These are phyloP conservation scores for Yponomeuta sedellus DNA, from an alignment of 2,888 invertebrate genomes.

Conservation along the genomic window DNA sequence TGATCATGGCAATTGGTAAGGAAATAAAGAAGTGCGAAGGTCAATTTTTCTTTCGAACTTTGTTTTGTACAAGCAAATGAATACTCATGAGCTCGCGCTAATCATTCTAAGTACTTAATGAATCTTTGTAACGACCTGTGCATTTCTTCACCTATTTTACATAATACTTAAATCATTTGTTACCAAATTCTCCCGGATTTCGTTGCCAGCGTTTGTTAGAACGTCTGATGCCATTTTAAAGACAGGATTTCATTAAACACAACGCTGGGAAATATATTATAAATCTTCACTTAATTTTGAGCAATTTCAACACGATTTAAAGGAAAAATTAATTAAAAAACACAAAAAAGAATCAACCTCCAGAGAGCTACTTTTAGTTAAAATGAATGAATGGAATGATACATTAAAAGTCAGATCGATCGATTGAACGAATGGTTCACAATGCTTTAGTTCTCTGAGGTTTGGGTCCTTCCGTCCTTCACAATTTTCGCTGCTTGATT, in stretches of 20 bases:
- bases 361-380: not conserved
- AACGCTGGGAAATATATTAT: not conserved
- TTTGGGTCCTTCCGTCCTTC: too few relatives aligned
- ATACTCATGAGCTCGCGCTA: not conserved
- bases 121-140: not conserved
- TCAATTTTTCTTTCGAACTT: constrained; percentile 18
- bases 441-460: too few relatives aligned
- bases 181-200: constrained; percentile 69
- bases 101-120: not conserved
- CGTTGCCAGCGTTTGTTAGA: constrained; percentile 40
- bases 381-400: not conserved
- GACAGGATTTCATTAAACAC: not conserved
- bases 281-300: not conserved
- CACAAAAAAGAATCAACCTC: not conserved
- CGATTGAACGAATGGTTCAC: not conserved
- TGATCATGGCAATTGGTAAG: too few relatives aligned
- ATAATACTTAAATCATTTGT: constrained; percentile 17
- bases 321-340: not conserved
- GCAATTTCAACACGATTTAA: not conserved
- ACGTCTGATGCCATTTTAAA: constrained; percentile 52
- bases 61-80: not conserved
- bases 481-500: too few relatives aligned
- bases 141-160: not conserved
- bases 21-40: constrained; percentile 32
- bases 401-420: not conserved